A percentile compares a stretch with the other conserved stretches of the same genome.
These are phyloP conservation scores for Turritopsis dohrnii DNA, from an alignment of 30 jellyfish, hydroid and myxozoan genomes.

Conservation along the genomic window DNA sequence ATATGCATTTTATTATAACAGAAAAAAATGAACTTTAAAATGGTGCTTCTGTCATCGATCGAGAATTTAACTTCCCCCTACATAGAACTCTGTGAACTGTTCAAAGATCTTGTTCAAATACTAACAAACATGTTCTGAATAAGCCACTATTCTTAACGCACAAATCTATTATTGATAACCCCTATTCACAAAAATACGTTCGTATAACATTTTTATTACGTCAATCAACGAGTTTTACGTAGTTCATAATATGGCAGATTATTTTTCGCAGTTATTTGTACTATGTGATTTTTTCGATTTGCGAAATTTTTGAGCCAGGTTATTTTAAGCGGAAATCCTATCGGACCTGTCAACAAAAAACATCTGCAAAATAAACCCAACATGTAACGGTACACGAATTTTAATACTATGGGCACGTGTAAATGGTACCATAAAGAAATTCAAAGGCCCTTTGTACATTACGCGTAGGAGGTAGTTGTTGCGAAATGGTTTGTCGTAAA, in stretches of 20 bases:
- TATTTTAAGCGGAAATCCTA: too few species aligned
- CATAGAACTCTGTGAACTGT: background rate
- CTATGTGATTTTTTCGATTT: background rate
- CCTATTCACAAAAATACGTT: background rate
- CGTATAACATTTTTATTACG: background rate
- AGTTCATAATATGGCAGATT: background rate
- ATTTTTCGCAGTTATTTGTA: background rate
- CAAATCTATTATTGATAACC: background rate
- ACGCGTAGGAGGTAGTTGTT: too few species aligned
- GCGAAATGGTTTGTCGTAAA: too few species aligned
- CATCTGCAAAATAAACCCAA: background rate
- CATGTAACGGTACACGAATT: too few species aligned
- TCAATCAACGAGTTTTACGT: background rate
- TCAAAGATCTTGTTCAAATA: background rate
- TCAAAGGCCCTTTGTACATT: too few species aligned
- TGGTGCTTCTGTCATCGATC: too few species aligned
- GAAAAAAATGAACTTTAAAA: too few species aligned
- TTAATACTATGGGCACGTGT: too few species aligned
- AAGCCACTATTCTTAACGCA: background rate
- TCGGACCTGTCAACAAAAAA: background rate
- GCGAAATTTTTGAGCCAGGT: background rate
- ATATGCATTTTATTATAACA: too few species aligned
- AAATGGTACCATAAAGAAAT: too few species aligned
- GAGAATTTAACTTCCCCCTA: too few species aligned
- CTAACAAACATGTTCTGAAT: background rate